Conservation (phyloP, 2,797 vertebrate genomes). For the Rhinogobio ventralis region DNA sequence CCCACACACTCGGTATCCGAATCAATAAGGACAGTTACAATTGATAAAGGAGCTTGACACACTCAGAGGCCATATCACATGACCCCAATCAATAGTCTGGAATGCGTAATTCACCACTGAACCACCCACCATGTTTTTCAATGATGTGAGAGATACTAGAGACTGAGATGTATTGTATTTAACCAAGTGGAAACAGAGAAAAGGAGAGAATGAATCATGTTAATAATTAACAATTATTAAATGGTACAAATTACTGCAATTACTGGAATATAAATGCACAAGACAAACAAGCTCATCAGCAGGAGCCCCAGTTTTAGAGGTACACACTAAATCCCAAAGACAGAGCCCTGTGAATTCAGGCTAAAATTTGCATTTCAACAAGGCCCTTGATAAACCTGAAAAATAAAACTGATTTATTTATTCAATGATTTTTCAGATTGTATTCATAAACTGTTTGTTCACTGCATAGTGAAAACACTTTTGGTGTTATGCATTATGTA, state of each 20-base stretch:
- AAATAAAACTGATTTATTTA: slow-evolving; percentile 15
- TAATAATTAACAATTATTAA: slow-evolving; percentile 55
- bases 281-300: slow-evolving; percentile 56
- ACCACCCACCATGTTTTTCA: slow-evolving; percentile 51
- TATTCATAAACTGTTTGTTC: not conserved
- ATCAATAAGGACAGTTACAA: slow-evolving; percentile 65
- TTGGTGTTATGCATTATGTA: slow-evolving; percentile 11
- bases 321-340: slow-evolving; percentile 51
- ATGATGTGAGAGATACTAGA: slow-evolving; percentile 32
- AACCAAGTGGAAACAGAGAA: slow-evolving; percentile 23
- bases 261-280: slow-evolving; percentile 44
- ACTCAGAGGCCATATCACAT: slow-evolving; percentile 64
- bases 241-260: slow-evolving; percentile 55
- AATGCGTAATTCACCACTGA: slow-evolving; percentile 66
- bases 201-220: slow-evolving; percentile 25
- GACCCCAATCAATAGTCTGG: slow-evolving; percentile 68
- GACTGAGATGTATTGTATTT: not conserved
- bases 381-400: slow-evolving; percentile 11
- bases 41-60: slow-evolving; percentile 62
- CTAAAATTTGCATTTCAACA: slow-evolving; percentile 55
- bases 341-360: slow-evolving; percentile 50
- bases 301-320: slow-evolving; percentile 42
- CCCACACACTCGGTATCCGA: slow-evolving; percentile 19
- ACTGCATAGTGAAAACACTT: not conserved
- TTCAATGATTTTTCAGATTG: not conserved